Base-by-base conservation (phyloP, 2,797 vertebrate genomes). In the Galagoides demidoff region DNA sequence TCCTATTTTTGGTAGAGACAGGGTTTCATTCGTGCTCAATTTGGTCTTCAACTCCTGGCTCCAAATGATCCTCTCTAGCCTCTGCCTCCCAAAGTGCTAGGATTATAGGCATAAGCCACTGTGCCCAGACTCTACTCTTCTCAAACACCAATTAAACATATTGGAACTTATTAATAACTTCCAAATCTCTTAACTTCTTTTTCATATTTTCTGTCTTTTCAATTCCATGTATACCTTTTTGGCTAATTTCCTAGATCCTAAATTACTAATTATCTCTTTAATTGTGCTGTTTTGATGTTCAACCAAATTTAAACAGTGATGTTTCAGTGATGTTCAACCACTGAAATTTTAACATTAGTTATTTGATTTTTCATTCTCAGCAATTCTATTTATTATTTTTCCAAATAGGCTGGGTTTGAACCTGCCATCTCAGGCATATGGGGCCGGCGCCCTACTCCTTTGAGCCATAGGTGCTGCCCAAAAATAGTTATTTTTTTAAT, bases 381-480 rank as follows among this genome's bases (percentile, higher is more conserved):
- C 85, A 93, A 82, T 71, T 43, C n/a, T 82, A 29, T 59, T 90
- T 37, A 1, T n/a, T n/a, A 29, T 73, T 76, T 89, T 95, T 73
- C 43, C 27, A 45, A 70, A 43, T 82, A 52, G 39, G 39, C 39
- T 43, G 39, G 39, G 39, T 43, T 43, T 43, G 39, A 43, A 43
- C 5, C 39, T 43, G 39, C 39, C 39, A 43, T 7, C 39, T 43
- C 39, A 7, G 39, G 39, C 39, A 43, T 43, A 43, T 43, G 39
- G 39, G 39, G 39, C 6, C 7, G 1, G 6, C 39, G 5, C 39
- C 39, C 39, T 43, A 43, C 7, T 43, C 39, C 39, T 43, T 43
- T 43, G 39, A 43, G 39, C 39, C 39, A 43, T 7, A 43, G 39
- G 39, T 43, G 39, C 39, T 43, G 39, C 39, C 39, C 39, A 43